Base-by-base conservation (phyloP, 2,888 invertebrate genomes). In the Tortricodes alternella region DNA sequence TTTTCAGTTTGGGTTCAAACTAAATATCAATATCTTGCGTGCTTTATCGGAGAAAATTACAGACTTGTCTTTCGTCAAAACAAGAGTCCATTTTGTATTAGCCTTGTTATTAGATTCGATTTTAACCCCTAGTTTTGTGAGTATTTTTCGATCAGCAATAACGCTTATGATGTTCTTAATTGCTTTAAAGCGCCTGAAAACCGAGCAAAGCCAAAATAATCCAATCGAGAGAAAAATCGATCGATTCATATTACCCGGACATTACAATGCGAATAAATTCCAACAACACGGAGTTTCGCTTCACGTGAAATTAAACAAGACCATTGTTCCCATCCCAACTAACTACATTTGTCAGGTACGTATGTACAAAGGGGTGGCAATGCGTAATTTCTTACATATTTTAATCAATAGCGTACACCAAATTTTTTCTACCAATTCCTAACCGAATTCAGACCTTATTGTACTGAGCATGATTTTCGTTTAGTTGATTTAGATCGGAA, bases 401-500 rank as follows among this genome's bases (percentile, higher is more conserved):
- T 46, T 16, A 53, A 46, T 53, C 16, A 44, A 52, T 13, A 39
- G 21, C 29, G 15, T 8, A 21, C 23, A 35, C 18, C 24, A 24
- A n/a, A 21, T n/a, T 11, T 44, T 52, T 52, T 52, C 44, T 44
- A 37, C 2, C 1, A 13, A 43, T 2, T 2, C 24, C 4, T 0
- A 13, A 9, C 1, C 0, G 2, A 27, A 35, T 7, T 24, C 13
- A 8, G 35, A 52, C 43, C 43, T 52, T 35, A 52, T 44, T 7
- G 27, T 32, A 34, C 7, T 18, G 43, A 13, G 9, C 7, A 16
- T 2, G 16, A 11, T 15, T 35, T 13, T 18, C 24, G 34, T 16
- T 52, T 35, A 34, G 43, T 15, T 27, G 52, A 34, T 43, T 52
- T 52, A 67, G 68, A 67, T 57, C 44, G 58, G 39, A 41, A 27